These are phyloP conservation scores for Pseudochirops cupreus DNA, from an alignment of 2,797 vertebrate species.

Conservation along the genomic window DNA sequence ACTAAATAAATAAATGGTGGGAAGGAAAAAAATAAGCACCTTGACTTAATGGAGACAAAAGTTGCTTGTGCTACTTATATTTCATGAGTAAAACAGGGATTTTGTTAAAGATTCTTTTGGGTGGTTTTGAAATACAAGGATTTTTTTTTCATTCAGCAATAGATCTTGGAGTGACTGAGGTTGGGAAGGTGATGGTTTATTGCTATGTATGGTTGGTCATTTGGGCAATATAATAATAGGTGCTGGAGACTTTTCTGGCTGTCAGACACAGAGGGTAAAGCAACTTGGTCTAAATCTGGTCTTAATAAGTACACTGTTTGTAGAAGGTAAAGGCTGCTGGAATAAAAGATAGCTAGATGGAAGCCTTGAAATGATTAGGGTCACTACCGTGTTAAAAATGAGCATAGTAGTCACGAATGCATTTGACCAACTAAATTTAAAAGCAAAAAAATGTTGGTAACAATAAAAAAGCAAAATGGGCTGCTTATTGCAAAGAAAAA, in stretches of 20 bases:
- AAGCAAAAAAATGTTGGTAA: not conserved
- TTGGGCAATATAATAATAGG: not conserved
- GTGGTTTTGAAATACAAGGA: not conserved
- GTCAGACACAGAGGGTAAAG: not conserved
- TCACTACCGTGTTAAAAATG: not conserved
- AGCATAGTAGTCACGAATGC: not conserved
- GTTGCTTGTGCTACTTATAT: not conserved
- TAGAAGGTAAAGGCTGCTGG: not conserved
- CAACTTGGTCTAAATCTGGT: slow-evolving; percentile 17
- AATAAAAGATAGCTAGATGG: not conserved
- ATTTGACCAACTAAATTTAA: not conserved
- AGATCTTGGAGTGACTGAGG: not conserved
- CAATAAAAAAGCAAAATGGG: not conserved
- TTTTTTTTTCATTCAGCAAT: not conserved
- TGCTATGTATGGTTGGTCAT: not conserved
- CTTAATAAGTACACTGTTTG: not conserved
- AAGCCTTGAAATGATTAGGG: not conserved
- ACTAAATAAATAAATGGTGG: not conserved
- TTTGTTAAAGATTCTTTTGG: not conserved
- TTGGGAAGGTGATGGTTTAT: not conserved
- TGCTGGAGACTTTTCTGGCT: not conserved
- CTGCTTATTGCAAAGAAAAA: not conserved
- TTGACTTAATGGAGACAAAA: not conserved
- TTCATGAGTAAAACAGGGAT: not conserved
- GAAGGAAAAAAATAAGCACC: not conserved